Evolutionary conservation across 2,113 vertebrate species (phyloP), one percentile per base, ranked within the genome.

Genomic region (Oenanthe melanoleuca): DNA sequence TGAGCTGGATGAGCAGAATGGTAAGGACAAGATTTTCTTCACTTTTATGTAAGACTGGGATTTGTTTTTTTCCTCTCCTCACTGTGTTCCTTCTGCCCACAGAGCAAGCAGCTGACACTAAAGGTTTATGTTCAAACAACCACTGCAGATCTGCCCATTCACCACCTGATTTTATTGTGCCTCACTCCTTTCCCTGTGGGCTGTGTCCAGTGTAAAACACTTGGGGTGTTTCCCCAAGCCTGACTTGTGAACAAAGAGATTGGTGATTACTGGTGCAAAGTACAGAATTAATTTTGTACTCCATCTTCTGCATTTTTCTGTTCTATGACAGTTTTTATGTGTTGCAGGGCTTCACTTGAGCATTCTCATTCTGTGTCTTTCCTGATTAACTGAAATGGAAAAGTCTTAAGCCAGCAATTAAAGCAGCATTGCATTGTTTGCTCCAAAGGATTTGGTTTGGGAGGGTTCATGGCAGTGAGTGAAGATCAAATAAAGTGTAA

Each of bases 1-100:
- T 11, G 99, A 99, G 82, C 97, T 99, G 96, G 99, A 99, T 16
- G 99, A 99, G 75, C 99, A 99, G 57, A 99, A 99, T 1, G 99
- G 99, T 99, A 98, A 98, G 98, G 88, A 87, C 14, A 4, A 24
- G 50, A 11, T 5, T 80, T 8, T 45, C 56, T 33, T 94, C 31
- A 24, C 60, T 57, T 72, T 31, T 18, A 3, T 50, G 6, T 19
- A 11, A 38, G 20, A 4, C 23, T 61, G n/a, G 42, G 33, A 3
- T 70, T 59, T 21, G 0, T 1, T 31, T 56, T 70, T 47, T 69
- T 26, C 7, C 7, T 20, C 29, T n/a, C 49, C n/a, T 66, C 25
- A 1, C 34, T 20, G 44, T 57, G 31, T 14, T 26, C 64, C 49
- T n/a, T n/a, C 59, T 80, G 29, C 90, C 45, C 55, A 9, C n/a